Percentiles rank a stretch among this genome's conserved stretches.
Conservation (phyloP, 2,888 invertebrate genomes). For the Hedya salicella region DNA sequence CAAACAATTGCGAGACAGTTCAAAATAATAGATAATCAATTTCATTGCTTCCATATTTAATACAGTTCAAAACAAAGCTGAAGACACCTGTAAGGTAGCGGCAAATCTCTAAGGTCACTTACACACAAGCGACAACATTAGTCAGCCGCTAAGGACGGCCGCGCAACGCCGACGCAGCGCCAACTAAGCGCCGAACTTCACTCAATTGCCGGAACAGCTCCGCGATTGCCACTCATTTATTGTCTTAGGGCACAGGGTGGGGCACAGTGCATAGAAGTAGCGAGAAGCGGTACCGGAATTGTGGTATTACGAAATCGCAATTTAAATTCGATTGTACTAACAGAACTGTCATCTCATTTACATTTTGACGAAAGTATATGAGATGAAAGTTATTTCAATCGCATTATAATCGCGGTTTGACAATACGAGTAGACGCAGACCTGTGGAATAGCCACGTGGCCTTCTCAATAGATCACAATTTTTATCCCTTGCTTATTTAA, state of each 20-base stretch:
- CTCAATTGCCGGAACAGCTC: slow-evolving; percentile 76
- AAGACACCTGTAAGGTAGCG: not conserved
- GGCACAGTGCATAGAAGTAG: slow-evolving; percentile 25
- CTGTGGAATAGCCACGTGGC: too few relatives aligned
- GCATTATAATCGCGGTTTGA: too few relatives aligned
- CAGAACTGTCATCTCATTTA: too few relatives aligned
- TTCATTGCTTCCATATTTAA: too few relatives aligned
- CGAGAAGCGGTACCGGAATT: slow-evolving; percentile 22
- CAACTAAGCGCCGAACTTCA: slow-evolving; percentile 63
- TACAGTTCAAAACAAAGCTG: not conserved
- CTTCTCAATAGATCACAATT: too few relatives aligned
- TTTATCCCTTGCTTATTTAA: too few relatives aligned
- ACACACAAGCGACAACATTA: slow-evolving; percentile 34
- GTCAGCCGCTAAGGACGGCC: slow-evolving; percentile 26
- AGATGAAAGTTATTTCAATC: too few relatives aligned
- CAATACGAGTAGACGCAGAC: too few relatives aligned
- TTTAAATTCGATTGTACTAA: too few relatives aligned
- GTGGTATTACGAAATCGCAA: not conserved
- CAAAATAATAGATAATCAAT: too few relatives aligned
- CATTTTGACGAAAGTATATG: too few relatives aligned
- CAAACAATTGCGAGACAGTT: too few relatives aligned
- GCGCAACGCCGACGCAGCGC: slow-evolving; percentile 47
- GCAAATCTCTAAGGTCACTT: slow-evolving; percentile 25
- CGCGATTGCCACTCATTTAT: slow-evolving; percentile 80
- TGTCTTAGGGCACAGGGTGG: slow-evolving; percentile 52